Evolutionary conservation across 1,140 invertebrate species (phyloP).

Genomic region (Stegodyphus dumicola): DNA sequence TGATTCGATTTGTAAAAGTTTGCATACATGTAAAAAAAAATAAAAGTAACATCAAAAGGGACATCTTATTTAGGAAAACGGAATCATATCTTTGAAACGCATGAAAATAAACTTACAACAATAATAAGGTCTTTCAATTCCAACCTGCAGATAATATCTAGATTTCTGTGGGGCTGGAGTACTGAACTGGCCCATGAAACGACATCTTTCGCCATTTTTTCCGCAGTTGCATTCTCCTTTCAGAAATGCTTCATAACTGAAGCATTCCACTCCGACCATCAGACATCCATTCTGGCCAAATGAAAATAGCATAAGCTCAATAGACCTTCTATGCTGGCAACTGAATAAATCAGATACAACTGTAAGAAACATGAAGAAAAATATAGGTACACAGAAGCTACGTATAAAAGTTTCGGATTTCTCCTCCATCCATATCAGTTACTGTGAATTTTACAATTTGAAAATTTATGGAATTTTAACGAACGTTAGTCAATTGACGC

Average conservation of each 20-base stretch:
- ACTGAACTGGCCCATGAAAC: conserved; percentile 29
- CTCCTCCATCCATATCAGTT: too few species aligned
- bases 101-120: background rate
- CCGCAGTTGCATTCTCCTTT: conserved; percentile 30
- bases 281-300: conserved; percentile 20
- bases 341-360: conserved; percentile 1
- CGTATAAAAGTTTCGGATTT: too few species aligned
- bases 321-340: conserved; percentile 6
- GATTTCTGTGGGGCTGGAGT: background rate
- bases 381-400: too few species aligned
- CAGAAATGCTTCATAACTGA: conserved; percentile 8
- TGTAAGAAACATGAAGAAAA: background rate
- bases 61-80: too few species aligned
- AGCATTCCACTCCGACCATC: conserved; percentile 27
- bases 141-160: conserved; percentile 12
- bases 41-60: too few species aligned
- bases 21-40: too few species aligned
- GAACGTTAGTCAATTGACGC: too few species aligned
- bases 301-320: conserved; percentile 12
- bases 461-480: too few species aligned
- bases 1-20: too few species aligned
- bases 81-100: too few species aligned
- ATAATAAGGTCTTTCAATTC: conserved; percentile 25
- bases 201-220: background rate
- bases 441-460: too few species aligned